Percentiles rank a stretch among this genome's conserved stretches.
Conservation (phyloP, 92 coral and sea anemone genomes). For the Galaxea fascicularis region DNA sequence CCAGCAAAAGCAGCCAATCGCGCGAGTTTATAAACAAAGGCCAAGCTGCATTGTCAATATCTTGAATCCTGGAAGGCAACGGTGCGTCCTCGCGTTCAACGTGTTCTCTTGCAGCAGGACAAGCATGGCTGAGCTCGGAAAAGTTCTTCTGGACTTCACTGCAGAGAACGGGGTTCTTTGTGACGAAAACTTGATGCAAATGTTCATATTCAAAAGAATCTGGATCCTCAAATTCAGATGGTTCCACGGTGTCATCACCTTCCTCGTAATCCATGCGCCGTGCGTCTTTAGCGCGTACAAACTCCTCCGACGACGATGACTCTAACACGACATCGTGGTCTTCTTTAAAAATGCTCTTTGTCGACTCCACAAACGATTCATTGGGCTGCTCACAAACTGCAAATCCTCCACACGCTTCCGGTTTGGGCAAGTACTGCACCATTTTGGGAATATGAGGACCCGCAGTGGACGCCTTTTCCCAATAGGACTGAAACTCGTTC, state of each 20-base stretch:
- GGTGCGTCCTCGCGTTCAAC: slow-evolving; percentile 62
- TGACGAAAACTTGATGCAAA: slow-evolving; percentile 94
- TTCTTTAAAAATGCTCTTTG: neutral
- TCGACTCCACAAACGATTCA: neutral
- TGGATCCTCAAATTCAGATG: slow-evolving; percentile 40
- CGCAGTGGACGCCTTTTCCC: slow-evolving; percentile 81
- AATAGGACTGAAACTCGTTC: slow-evolving; percentile 90
- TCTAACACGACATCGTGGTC: slow-evolving; percentile 9
- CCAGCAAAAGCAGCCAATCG: slow-evolving; percentile 89
- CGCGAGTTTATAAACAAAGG: slow-evolving; percentile 91
- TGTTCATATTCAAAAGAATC: slow-evolving; percentile 71
- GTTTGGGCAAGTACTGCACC: slow-evolving; percentile 47
- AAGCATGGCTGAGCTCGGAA: slow-evolving; percentile 88
- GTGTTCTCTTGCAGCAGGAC: slow-evolving; percentile 71
- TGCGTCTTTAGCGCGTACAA: slow-evolving; percentile 61
- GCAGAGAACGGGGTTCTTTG: slow-evolving; percentile 96
- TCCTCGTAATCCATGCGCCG: slow-evolving; percentile 63
- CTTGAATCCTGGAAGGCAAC: slow-evolving; percentile 71
- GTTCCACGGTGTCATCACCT: slow-evolving; percentile 37
- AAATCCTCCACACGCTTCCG: slow-evolving; percentile 6
- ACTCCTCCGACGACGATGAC: slow-evolving; percentile 27
- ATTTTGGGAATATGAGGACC: slow-evolving; percentile 94
- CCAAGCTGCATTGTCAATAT: slow-evolving; percentile 87
- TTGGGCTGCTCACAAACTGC: slow-evolving; percentile 21
- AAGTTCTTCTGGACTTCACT: slow-evolving; percentile 95